Base-by-base conservation (phyloP, 2,888 invertebrate genomes). In the Autographa pulchrina region DNA sequence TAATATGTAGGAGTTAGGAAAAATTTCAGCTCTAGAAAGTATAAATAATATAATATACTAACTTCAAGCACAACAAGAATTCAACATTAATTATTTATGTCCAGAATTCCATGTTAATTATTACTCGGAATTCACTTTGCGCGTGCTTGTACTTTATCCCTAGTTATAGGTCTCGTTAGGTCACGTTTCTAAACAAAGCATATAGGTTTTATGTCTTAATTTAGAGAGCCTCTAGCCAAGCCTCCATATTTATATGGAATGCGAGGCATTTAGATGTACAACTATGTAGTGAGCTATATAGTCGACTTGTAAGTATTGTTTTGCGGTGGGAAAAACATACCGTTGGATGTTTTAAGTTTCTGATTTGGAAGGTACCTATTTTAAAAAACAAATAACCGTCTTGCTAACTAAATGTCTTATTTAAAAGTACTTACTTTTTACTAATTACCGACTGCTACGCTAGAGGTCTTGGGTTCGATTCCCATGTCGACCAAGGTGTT, bases 131-230 rank as follows among this genome's bases (percentile, higher is more conserved):
- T 68, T 63, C 9, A 31, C 56, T 71, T 76, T 77, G 86, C 65
- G 76, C 78, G 13, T 75, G 85, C 78, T 67, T 83, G 89, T 88
- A 89, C 89, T 63, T 67, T 68, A 65, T 82, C 85, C 84, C 84
- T 87, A 89, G 91, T 92, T 89, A 90, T 90, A 88, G 86, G 84
- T 86, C 82, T 80, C 72, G 86, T 84, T 87, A 83, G 90, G 92
- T 93, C 93, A 93, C 92, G 93, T 92, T 92, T 90, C 83, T 81
- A 88, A 87, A 91, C 92, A 91, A 92, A 90, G 91, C 92, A 91
- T 92, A 91, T 88, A 88, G 82, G 89, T 85, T 90, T 91, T 92
- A 93, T 92, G 93, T 92, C 93, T 93, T 92, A 93, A 93, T 93
- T 92, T 90, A 92, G 88, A 86, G 88, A 88, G 87, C 58, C 65